Conservation (phyloP, 2,797 vertebrate species). For the Hipposideros larvatus region DNA sequence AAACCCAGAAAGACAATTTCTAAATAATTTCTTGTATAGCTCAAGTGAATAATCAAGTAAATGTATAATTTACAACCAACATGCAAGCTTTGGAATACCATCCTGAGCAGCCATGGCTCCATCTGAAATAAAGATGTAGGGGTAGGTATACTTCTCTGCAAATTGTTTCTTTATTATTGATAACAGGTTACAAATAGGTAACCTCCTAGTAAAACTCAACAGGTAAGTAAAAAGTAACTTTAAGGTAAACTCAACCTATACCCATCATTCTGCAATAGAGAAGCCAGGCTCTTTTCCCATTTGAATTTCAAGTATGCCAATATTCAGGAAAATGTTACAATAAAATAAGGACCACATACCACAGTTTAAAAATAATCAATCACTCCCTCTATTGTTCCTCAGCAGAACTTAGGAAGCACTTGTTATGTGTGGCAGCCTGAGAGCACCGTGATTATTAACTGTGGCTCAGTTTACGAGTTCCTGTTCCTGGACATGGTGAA, state of each 20-base stretch:
- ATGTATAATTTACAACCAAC: slow-evolving; percentile 19
- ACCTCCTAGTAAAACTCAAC: slow-evolving; percentile 22
- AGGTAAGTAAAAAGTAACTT: neutral
- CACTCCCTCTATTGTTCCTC: slow-evolving; percentile 8
- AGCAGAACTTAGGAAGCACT: neutral
- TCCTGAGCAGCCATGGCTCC: neutral
- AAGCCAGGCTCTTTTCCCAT: neutral
- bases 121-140: neutral
- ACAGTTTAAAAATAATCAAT: neutral
- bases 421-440: neutral
- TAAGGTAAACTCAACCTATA: neutral
- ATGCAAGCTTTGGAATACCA: neutral
- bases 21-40: slow-evolving; percentile 35
- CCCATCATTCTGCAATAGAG: neutral
- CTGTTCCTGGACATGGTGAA: neutral
- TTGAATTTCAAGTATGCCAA: slow-evolving; percentile 43
- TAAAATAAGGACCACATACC: neutral
- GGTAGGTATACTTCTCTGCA: neutral
- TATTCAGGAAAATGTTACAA: slow-evolving; percentile 19
- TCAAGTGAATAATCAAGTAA: slow-evolving; percentile 50
- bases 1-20: neutral
- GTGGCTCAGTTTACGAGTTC: neutral
- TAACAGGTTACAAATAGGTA: neutral
- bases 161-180: neutral
- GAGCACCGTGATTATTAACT: neutral